Evolutionary conservation across 2,797 vertebrate genomes (phyloP).

Genomic region (Salmo trutta): DNA sequence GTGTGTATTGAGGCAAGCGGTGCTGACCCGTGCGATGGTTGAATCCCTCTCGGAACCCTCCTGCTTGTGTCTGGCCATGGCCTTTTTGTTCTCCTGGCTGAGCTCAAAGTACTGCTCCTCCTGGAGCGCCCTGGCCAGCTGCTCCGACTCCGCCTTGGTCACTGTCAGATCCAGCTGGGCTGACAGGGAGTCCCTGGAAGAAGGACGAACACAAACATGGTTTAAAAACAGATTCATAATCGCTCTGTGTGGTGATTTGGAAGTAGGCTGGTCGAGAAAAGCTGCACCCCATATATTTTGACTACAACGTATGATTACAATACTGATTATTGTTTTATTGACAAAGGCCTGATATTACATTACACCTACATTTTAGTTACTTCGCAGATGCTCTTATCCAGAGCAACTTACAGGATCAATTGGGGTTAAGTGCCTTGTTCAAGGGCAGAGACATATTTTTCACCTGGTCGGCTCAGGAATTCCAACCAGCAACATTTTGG

Average conservation of each 20-base stretch:
- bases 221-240: not conserved
- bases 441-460: too few species aligned
- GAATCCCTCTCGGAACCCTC: slow-evolving; percentile 88
- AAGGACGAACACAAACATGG: too few species aligned
- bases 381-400: too few species aligned
- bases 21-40: slow-evolving; percentile 84
- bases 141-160: slow-evolving; percentile 97
- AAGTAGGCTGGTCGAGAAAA: not conserved
- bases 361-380: too few species aligned
- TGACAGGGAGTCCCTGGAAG: slow-evolving; percentile 86
- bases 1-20: not conserved
- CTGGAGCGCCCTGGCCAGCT: slow-evolving; percentile 88
- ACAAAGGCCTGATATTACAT: not conserved
- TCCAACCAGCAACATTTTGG: too few species aligned
- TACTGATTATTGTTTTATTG: not conserved
- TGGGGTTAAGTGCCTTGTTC: too few species aligned
- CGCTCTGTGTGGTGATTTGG: not conserved
- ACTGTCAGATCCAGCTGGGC: slow-evolving; percentile 95
- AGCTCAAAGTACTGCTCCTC: slow-evolving; percentile 97
- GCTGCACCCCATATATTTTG: not conserved
- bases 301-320: not conserved
- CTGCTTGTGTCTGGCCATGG: slow-evolving; percentile 86
- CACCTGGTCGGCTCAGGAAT: too few species aligned
- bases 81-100: slow-evolving; percentile 95
- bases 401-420: too few species aligned